Conservation (phyloP, 2,113 vertebrate species). For the Lamprotornis superbus region DNA sequence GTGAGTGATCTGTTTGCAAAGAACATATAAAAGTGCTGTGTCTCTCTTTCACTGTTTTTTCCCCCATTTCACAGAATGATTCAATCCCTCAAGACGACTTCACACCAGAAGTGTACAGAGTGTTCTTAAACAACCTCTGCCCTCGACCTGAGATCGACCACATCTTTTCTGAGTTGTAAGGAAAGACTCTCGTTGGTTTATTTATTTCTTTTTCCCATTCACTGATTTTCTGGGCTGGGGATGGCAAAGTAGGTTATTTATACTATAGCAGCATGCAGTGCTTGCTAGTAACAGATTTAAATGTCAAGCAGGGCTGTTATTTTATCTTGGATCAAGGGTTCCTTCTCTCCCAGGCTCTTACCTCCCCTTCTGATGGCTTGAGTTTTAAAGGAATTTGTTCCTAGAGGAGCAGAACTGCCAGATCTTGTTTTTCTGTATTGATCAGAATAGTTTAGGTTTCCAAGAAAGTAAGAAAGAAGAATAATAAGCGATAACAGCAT, state of each 20-base stretch:
- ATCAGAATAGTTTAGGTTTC: neutral
- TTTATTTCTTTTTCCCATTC: neutral
- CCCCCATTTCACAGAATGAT: constrained; percentile 81
- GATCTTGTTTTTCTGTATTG: neutral
- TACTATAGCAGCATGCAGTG: neutral
- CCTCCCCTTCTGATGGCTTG: neutral
- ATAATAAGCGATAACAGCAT: neutral
- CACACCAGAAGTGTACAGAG: constrained; percentile 87
- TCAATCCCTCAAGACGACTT: constrained; percentile 93
- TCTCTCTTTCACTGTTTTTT: neutral
- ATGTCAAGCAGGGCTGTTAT: neutral
- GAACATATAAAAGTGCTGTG: neutral
- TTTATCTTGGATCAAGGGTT: neutral
- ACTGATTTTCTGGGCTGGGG: neutral
- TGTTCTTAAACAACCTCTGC: constrained; percentile 92
- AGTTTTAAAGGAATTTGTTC: neutral
- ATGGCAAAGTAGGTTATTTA: neutral
- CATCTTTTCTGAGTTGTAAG: constrained; percentile 97
- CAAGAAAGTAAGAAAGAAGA: neutral
- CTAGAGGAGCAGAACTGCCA: neutral
- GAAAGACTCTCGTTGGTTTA: neutral
- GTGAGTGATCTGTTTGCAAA: neutral
- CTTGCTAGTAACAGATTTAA: neutral
- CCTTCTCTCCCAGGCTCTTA: neutral
- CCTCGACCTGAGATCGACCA: constrained; percentile 92